These are phyloP conservation scores for Ditylenchus weischeri DNA, from an alignment of 2,888 invertebrate genomes.

Conservation along the genomic window DNA sequence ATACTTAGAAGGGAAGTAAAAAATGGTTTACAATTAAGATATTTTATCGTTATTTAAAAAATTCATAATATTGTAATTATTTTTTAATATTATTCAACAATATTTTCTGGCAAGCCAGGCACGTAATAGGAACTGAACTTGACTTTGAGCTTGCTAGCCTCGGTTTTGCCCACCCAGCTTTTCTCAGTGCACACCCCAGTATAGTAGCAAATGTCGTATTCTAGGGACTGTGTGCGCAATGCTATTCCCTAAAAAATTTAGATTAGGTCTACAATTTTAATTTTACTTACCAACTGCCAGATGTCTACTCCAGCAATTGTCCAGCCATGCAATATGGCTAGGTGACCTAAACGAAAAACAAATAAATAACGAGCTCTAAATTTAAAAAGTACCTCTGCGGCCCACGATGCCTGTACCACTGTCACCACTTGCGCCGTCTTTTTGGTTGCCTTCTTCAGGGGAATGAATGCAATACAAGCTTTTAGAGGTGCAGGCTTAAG, in stretches of 20 bases:
- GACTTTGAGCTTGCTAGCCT: not conserved
- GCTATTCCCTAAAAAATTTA: not conserved
- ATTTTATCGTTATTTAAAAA: too few species aligned
- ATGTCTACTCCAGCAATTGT: constrained; percentile 12
- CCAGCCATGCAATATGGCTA: constrained; percentile 1
- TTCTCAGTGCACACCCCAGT: constrained; percentile 20
- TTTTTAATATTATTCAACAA: not conserved
- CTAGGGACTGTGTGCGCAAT: not conserved
- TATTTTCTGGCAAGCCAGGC: not conserved
- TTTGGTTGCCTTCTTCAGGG: not conserved
- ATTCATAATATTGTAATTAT: too few species aligned
- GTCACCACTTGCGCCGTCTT: constrained; percentile 13
- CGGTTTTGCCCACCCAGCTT: not conserved
- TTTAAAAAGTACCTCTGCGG: not conserved
- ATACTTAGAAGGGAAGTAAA: too few species aligned
- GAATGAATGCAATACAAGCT: constrained; percentile 14
- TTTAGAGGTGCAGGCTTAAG: constrained; percentile 6
- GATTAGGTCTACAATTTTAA: too few species aligned
- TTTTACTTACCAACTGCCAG: not conserved
- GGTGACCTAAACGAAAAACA: not conserved
- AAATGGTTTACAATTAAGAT: too few species aligned
- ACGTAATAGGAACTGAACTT: constrained; percentile 5
- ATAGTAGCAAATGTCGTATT: constrained; percentile 15
- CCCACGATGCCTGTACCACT: constrained; percentile 14
- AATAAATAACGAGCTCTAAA: too few species aligned